phyloP scores from a whole-genome alignment of 2,888 invertebrate species.

The Rugalucina vietnamica region DNA sequence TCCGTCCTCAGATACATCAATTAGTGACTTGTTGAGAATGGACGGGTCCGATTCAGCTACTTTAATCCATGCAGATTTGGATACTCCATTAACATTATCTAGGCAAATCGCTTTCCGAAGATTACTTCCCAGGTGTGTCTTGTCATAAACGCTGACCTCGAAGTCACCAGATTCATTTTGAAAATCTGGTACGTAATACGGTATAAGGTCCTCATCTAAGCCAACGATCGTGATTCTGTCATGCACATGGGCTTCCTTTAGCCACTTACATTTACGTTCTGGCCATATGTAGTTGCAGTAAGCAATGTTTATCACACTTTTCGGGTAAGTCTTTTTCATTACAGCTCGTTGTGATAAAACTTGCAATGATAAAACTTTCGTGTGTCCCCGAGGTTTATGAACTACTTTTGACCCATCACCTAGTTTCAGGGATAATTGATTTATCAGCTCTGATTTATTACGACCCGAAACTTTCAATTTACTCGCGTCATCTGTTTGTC shows the following conservation, averaged over 20 bases:
- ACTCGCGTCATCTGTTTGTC: too few relatives aligned
- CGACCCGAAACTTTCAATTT: not conserved
- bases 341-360: not conserved
- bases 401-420: not conserved
- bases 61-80: not conserved
- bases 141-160: slow-evolving; percentile 25
- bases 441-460: not conserved
- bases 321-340: slow-evolving; percentile 1
- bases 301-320: not conserved
- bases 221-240: not conserved
- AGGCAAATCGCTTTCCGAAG: slow-evolving; percentile 11
- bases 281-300: not conserved
- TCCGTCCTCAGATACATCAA: slow-evolving; percentile 27
- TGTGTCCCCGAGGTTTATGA: not conserved
- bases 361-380: not conserved
- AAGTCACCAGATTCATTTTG: not conserved
- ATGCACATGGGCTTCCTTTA: not conserved
- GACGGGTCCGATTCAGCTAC: not conserved
- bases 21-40: not conserved
- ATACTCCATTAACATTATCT: not conserved
- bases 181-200: slow-evolving; percentile 30
- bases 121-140: slow-evolving; percentile 35
- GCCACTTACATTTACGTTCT: not conserved
- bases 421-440: not conserved
- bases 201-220: not conserved